phyloP scores from a whole-genome alignment of 2,888 invertebrate species.

The Mantis religiosa region DNA sequence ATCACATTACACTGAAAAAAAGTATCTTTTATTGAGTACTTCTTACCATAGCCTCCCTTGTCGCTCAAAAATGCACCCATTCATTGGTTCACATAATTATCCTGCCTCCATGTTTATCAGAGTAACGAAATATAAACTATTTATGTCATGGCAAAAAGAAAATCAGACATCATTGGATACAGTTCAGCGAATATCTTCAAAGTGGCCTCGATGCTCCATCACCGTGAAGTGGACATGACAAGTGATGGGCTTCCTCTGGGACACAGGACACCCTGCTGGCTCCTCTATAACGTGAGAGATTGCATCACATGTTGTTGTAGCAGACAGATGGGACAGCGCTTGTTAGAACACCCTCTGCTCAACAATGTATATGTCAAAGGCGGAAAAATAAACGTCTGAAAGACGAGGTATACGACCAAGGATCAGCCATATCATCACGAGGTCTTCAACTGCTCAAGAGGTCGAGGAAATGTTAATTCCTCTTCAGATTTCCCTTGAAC shows the following conservation, averaged over 20 bases:
- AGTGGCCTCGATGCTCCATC: background rate
- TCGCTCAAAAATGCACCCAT: no score
- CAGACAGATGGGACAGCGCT: background rate
- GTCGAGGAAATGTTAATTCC: background rate
- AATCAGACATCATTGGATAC: no score
- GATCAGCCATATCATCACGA: background rate
- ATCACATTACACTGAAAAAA: no score
- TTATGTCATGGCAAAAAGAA: no score
- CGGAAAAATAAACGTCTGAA: no score
- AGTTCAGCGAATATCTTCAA: background rate
- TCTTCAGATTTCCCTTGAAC: background rate
- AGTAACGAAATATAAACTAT: no score
- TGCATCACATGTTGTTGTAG: background rate
- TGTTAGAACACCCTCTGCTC: background rate
- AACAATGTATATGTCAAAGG: background rate
- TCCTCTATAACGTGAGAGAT: background rate
- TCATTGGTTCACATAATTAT: no score
- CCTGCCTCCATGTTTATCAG: no score
- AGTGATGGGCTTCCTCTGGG: background rate
- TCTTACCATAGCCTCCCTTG: no score
- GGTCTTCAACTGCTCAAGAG: background rate
- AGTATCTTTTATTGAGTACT: no score
- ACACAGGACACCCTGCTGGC: background rate
- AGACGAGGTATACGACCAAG: no score
- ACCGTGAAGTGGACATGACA: background rate